Conservation (phyloP, 2,797 vertebrate genomes). For the Sebastes vulpes region DNA sequence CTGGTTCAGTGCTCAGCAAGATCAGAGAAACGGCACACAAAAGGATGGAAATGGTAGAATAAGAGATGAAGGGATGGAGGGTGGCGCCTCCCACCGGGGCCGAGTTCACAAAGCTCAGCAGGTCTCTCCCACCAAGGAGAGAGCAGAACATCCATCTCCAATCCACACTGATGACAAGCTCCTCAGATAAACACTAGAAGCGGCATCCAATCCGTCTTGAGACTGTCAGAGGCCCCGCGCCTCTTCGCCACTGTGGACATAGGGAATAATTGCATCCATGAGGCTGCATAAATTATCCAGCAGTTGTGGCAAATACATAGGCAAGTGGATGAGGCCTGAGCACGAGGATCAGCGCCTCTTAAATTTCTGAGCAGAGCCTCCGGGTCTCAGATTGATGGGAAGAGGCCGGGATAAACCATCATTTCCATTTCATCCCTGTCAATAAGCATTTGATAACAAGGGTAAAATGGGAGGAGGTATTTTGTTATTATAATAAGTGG, state of each 20-base stretch:
- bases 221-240: constrained; percentile 35
- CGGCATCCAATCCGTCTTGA: constrained; percentile 51
- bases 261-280: constrained; percentile 82
- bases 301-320: constrained; percentile 68
- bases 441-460: constrained; percentile 70
- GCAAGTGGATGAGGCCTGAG: constrained; percentile 54
- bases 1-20: constrained; percentile 15
- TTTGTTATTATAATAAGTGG: constrained; percentile 65
- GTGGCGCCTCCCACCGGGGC: constrained; percentile 28
- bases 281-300: constrained; percentile 81
- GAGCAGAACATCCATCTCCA: constrained; percentile 56
- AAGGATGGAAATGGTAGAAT: constrained; percentile 6
- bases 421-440: constrained; percentile 78
- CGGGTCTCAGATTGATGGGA: constrained; percentile 65
- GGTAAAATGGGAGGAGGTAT: constrained; percentile 30
- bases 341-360: constrained; percentile 59
- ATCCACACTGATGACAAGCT: constrained; percentile 55
- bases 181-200: constrained; percentile 64
- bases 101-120: constrained; percentile 52
- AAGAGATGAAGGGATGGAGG: constrained; percentile 19
- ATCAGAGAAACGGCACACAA: constrained; percentile 18
- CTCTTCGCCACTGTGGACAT: constrained; percentile 57
- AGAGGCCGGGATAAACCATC: constrained; percentile 54
- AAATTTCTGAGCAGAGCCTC: constrained; percentile 50
- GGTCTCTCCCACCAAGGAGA: constrained; percentile 24